Conservation (phyloP, 2,113 vertebrate genomes). For the Cryptotis parvus region DNA sequence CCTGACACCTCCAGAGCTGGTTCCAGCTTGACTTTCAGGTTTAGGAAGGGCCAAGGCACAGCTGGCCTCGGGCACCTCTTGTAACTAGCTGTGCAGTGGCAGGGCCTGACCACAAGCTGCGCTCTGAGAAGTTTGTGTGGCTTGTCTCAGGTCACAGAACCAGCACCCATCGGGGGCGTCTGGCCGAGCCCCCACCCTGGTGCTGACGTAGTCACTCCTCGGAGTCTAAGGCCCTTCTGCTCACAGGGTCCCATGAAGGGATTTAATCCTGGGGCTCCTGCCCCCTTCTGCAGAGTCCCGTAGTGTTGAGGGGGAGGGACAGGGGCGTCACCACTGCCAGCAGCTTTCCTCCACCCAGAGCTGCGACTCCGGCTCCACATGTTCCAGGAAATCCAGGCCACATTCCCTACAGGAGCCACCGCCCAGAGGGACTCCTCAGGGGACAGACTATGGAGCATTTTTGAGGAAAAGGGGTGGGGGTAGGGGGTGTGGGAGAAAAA, state of each 20-base stretch:
- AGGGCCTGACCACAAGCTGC: neutral
- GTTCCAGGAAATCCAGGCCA: slow-evolving; percentile 83
- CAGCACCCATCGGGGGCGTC: fast-evolving
- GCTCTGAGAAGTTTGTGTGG: neutral
- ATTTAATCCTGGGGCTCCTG: neutral
- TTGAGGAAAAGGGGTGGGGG: slow-evolving; percentile 74
- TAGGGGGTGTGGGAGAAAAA: slow-evolving; percentile 79
- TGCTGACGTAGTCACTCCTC: neutral
- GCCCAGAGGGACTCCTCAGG: slow-evolving; percentile 77
- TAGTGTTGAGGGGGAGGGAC: neutral
- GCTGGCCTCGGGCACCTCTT: neutral
- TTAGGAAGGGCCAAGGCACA: neutral
- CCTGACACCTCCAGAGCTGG: neutral
- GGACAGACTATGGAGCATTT: slow-evolving; percentile 77
- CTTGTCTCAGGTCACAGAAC: neutral
- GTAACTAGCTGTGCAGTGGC: neutral
- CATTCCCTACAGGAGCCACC: slow-evolving; percentile 75
- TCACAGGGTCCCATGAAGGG: no score
- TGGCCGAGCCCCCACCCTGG: neutral
- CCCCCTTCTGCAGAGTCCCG: neutral
- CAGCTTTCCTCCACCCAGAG: slow-evolving; percentile 54
- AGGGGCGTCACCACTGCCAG: neutral
- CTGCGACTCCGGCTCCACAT: slow-evolving; percentile 58
- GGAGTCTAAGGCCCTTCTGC: neutral
- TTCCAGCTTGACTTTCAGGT: neutral